A percentile compares a stretch with the other conserved stretches of the same genome.
Evolutionary conservation across 2,113 vertebrate species (phyloP).

Genomic region (Lagopus leucura): DNA sequence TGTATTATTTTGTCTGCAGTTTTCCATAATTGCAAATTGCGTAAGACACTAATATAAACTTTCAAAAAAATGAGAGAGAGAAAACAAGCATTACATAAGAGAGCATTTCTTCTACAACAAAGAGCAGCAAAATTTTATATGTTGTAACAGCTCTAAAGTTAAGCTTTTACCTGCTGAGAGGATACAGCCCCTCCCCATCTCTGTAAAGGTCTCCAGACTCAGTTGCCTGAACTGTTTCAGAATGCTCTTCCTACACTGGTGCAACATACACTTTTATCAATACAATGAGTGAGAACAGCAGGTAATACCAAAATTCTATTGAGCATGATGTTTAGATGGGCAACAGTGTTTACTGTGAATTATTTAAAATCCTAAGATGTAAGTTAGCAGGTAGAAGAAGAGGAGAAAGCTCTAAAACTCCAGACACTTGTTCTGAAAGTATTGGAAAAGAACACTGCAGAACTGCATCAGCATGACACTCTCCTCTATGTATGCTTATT

Average conservation of each 20-base stretch:
- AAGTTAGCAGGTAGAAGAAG: not conserved
- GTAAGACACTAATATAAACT: not conserved
- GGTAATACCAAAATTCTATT: not conserved
- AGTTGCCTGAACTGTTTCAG: not conserved
- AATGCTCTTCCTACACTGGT: not conserved
- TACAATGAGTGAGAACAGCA: not conserved
- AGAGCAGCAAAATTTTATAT: not conserved
- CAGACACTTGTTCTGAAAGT: not conserved
- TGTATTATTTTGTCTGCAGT: not conserved
- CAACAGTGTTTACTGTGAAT: not conserved
- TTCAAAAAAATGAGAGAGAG: not conserved
- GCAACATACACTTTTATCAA: not conserved
- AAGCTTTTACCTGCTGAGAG: not conserved
- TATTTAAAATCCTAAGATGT: not conserved
- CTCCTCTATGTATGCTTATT: not conserved
- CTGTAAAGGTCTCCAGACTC: not conserved
- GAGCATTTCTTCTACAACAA: not conserved
- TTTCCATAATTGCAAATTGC: not conserved
- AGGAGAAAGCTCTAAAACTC: not conserved
- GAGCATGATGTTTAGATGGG: not conserved
- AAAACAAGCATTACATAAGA: not conserved
- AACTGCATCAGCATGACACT: not conserved
- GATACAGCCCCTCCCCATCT: not conserved
- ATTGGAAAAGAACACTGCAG: not conserved
- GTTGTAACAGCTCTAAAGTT: not conserved